Evolutionary conservation across 2,113 vertebrate species (phyloP).

Genomic region (Otis tarda): DNA sequence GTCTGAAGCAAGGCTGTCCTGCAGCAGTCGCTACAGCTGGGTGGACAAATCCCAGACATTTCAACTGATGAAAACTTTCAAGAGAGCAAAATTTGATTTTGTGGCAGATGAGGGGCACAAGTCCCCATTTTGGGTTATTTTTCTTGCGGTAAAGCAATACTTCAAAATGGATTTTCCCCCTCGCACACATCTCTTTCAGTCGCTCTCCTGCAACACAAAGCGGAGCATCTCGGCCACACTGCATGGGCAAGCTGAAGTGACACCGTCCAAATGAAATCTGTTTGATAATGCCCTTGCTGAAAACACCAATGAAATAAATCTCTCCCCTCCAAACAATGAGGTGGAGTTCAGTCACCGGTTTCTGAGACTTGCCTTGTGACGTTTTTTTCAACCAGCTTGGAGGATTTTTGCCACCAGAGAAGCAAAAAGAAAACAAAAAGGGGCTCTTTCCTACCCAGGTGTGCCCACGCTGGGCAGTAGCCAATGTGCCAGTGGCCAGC

Average conservation of each 20-base stretch:
- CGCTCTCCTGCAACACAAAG: background rate
- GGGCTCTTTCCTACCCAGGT: background rate
- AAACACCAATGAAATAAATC: background rate
- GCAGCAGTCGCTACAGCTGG: background rate
- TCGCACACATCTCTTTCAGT: background rate
- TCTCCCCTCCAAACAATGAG: background rate
- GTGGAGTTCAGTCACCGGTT: background rate
- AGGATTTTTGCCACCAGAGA: background rate
- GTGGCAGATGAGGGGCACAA: background rate
- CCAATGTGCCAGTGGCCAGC: background rate
- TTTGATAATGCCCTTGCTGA: slow-evolving; percentile 4
- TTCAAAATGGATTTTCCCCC: background rate
- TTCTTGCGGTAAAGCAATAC: slow-evolving; percentile 15
- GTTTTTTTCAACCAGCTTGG: background rate
- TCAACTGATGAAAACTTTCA: background rate
- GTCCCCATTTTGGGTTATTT: background rate
- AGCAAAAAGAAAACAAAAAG: background rate
- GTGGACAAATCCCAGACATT: background rate
- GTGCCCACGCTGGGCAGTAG: background rate
- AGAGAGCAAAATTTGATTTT: background rate
- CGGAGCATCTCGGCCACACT: background rate
- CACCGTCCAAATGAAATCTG: background rate
- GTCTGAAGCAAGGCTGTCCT: background rate
- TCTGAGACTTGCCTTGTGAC: background rate
- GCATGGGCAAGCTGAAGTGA: background rate